A percentile compares a stretch with the other conserved stretches of the same genome.
phyloP scores from a whole-genome alignment of 2,888 invertebrate species.

The Arctia plantaginis region DNA sequence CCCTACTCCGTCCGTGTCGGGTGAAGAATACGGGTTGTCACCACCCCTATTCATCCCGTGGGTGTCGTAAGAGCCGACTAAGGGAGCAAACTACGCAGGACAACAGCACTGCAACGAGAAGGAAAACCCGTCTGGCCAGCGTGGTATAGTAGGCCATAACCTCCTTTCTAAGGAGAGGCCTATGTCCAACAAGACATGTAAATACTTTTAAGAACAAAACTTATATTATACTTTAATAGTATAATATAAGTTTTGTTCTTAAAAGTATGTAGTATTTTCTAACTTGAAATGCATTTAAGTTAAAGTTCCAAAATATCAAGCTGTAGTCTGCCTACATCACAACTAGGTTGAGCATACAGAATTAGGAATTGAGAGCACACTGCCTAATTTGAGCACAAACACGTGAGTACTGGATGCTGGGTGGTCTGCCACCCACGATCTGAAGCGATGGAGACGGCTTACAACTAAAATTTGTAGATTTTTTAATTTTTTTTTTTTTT shows the following conservation, averaged over 20 bases:
- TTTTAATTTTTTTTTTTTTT: not conserved
- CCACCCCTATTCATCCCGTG: no score
- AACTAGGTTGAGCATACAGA: slow-evolving; percentile 43
- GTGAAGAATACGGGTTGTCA: no score
- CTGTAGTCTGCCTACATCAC: slow-evolving; percentile 18
- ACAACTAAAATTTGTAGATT: slow-evolving; percentile 16
- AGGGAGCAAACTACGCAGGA: no score
- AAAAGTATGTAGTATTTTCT: not conserved
- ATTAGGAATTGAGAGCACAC: slow-evolving; percentile 57
- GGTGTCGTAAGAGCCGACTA: no score
- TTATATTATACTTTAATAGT: not conserved
- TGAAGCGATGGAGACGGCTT: slow-evolving; percentile 29
- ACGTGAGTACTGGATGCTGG: slow-evolving; percentile 60
- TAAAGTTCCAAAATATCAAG: not conserved
- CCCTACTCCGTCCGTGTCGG: no score
- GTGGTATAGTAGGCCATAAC: no score
- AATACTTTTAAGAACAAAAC: no score
- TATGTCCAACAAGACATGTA: no score
- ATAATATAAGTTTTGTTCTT: no score
- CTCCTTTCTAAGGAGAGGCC: no score
- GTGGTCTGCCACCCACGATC: slow-evolving; percentile 80
- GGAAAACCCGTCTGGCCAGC: no score
- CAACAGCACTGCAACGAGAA: no score
- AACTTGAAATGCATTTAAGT: not conserved
- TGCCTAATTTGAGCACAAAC: slow-evolving; percentile 63